Percentiles rank a stretch among this genome's conserved stretches.
Conservation (phyloP, 2,797 vertebrate genomes). For the Echiichthys vipera region DNA sequence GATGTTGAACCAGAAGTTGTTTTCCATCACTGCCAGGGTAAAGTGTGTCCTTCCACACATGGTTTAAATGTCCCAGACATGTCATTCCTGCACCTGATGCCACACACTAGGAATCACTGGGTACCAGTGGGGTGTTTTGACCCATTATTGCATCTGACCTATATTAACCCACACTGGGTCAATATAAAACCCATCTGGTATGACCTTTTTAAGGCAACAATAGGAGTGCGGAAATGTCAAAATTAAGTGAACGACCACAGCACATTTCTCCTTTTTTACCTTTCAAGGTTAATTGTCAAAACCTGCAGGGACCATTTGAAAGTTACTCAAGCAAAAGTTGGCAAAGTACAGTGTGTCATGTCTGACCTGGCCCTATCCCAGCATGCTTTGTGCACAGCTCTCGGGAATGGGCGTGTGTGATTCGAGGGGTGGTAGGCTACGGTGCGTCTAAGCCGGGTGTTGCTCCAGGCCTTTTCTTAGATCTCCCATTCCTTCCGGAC, state of each 20-base stretch:
- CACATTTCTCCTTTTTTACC: not conserved
- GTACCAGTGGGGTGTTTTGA: too few species aligned
- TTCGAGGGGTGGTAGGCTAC: slow-evolving; percentile 43
- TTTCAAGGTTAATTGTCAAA: slow-evolving; percentile 16
- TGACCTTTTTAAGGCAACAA: not conserved
- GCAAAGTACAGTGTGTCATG: slow-evolving; percentile 47
- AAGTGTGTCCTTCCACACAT: not conserved
- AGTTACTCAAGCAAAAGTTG: slow-evolving; percentile 48
- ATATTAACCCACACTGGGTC: not conserved
- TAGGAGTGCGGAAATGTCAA: slow-evolving; percentile 1
- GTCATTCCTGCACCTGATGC: not conserved
- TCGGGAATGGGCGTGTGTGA: slow-evolving; percentile 26
- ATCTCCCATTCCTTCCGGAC: slow-evolving; percentile 75
- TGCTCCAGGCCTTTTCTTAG: slow-evolving; percentile 77
- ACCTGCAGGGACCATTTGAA: slow-evolving; percentile 17
- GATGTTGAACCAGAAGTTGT: not conserved
- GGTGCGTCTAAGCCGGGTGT: slow-evolving; percentile 52
- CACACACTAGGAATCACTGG: too few species aligned
- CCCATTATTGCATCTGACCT: not conserved
- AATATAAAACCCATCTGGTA: not conserved
- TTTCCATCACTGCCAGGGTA: not conserved
- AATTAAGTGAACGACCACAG: not conserved
- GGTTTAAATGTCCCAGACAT: not conserved
- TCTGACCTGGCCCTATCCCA: slow-evolving; percentile 48
- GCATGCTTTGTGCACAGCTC: slow-evolving; percentile 43